phyloP scores from a whole-genome alignment of 2,888 invertebrate species.

The Cheilosia pagana region DNA sequence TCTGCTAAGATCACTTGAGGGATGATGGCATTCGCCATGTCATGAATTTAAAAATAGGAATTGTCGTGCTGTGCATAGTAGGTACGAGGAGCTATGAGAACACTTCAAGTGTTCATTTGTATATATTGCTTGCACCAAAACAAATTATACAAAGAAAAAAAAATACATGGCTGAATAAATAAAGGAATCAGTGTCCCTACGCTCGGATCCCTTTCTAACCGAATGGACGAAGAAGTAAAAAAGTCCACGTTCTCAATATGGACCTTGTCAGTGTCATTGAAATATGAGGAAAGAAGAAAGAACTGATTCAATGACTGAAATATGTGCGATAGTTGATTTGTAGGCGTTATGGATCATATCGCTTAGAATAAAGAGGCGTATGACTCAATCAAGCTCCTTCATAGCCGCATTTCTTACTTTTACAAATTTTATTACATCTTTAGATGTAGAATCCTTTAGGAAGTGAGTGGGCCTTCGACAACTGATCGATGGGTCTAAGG shows the following conservation, averaged over 20 bases:
- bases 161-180: constrained; percentile 25
- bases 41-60: constrained; percentile 61
- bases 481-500: no score
- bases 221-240: background rate
- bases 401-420: no score
- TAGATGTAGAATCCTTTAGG: no score
- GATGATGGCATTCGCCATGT: constrained; percentile 32
- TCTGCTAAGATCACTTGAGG: constrained; percentile 61
- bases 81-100: constrained; percentile 9
- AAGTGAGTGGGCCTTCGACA: no score
- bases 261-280: background rate
- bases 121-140: constrained; percentile 40
- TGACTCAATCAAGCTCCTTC: background rate
- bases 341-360: background rate
- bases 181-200: constrained; percentile 5
- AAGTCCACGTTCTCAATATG: background rate
- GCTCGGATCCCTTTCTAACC: constrained; percentile 15
- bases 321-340: background rate
- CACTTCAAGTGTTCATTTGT: constrained; percentile 34
- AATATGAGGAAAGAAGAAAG: constrained; percentile 17
- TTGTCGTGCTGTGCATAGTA: constrained; percentile 39
- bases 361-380: background rate
- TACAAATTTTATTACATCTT: no score
- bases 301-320: background rate
- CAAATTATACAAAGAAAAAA: constrained; percentile 43